Percentiles rank a stretch among this genome's conserved stretches.
phyloP scores from a whole-genome alignment of 2,113 vertebrate species.

The Ammospiza nelsoni region DNA sequence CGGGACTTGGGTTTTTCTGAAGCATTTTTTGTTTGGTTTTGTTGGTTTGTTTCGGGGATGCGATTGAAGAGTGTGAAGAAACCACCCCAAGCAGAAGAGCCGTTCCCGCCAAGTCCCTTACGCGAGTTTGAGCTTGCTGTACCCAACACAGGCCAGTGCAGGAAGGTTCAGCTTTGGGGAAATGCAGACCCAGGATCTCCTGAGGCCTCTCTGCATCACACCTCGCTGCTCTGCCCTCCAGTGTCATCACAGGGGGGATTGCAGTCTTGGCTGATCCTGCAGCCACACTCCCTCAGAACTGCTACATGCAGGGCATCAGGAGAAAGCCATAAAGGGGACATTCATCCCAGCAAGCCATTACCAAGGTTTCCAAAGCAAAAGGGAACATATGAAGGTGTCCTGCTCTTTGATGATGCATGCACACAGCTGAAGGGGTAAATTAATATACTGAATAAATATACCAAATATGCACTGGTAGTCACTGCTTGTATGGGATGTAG shows the following conservation, averaged over 20 bases:
- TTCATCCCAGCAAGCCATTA: not conserved
- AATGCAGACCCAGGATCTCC: not conserved
- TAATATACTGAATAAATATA: not conserved
- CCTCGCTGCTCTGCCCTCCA: not conserved
- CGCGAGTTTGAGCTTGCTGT: not conserved
- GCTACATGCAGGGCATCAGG: not conserved
- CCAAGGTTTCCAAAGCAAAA: not conserved
- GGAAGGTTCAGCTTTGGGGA: fast-evolving
- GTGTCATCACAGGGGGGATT: fast-evolving
- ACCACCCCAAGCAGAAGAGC: not conserved
- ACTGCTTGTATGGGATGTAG: not conserved
- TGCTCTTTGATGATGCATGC: not conserved
- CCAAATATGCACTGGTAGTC: not conserved
- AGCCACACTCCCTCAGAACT: not conserved
- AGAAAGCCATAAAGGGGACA: not conserved
- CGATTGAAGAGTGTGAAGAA: not conserved
- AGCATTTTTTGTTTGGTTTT: not conserved
- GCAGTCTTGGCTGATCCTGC: not conserved
- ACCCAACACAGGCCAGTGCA: not conserved
- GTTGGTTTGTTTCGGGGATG: not conserved
- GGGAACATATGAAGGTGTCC: not conserved
- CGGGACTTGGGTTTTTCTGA: not conserved
- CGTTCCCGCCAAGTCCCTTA: not conserved
- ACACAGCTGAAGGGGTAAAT: not conserved
- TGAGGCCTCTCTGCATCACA: not conserved